These are phyloP conservation scores for Chrysodeixis includens DNA, from an alignment of 2,888 invertebrate species.

Conservation along the genomic window DNA sequence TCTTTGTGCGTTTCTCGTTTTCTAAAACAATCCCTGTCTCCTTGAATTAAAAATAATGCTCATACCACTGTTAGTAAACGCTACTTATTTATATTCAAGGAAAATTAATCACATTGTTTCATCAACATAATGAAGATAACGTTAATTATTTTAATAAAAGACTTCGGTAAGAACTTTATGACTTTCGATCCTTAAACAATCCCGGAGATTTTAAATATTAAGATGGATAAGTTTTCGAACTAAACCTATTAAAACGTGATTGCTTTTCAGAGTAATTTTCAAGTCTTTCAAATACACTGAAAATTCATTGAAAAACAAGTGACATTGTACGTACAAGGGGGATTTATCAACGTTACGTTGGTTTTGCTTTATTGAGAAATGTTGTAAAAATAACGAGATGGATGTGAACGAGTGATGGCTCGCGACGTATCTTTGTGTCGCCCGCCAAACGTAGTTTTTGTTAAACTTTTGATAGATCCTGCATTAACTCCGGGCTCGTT, in stretches of 20 bases:
- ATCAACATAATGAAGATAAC: slow-evolving; percentile 30
- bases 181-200: slow-evolving; percentile 37
- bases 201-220: slow-evolving; percentile 35
- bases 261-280: slow-evolving; percentile 28
- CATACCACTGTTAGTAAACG: no score
- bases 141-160: slow-evolving; percentile 41
- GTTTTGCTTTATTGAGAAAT: background rate
- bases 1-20: no score
- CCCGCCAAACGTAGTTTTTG: slow-evolving; percentile 50
- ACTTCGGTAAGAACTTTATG: slow-evolving; percentile 24
- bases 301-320: slow-evolving; percentile 3
- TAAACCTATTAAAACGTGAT: slow-evolving; percentile 38
- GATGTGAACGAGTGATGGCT: slow-evolving; percentile 40
- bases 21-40: no score
- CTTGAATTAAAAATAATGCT: no score
- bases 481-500: slow-evolving; percentile 69
- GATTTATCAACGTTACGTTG: background rate
- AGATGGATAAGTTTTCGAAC: slow-evolving; percentile 40
- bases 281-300: slow-evolving; percentile 15
- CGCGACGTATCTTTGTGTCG: slow-evolving; percentile 22
- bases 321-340: background rate
- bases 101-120: slow-evolving; percentile 14
- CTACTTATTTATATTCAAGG: background rate
- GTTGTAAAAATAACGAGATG: slow-evolving; percentile 19
- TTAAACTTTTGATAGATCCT: slow-evolving; percentile 66